Percentiles rank a stretch among this genome's conserved stretches.
These are phyloP conservation scores for Brenthis hecate DNA, from an alignment of 2,888 invertebrate genomes.

Conservation along the genomic window DNA sequence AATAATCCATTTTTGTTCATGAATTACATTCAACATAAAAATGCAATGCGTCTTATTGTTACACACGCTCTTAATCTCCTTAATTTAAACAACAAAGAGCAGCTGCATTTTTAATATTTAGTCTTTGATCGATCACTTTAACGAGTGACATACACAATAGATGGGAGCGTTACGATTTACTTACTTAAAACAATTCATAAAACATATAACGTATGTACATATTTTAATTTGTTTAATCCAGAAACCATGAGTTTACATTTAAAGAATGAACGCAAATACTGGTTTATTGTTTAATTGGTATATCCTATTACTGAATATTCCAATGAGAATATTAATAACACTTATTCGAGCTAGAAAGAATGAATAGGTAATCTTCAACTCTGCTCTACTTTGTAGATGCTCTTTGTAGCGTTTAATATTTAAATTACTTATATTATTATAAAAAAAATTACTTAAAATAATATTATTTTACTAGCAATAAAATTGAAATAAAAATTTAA, in stretches of 20 bases:
- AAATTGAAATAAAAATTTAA: slow-evolving; percentile 3
- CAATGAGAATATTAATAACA: too few relatives aligned
- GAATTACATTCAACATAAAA: not conserved
- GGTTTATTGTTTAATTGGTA: too few relatives aligned
- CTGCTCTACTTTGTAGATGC: too few relatives aligned
- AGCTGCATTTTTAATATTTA: slow-evolving; percentile 22
- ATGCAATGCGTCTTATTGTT: not conserved
- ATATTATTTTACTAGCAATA: not conserved
- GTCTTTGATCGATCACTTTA: slow-evolving; percentile 21
- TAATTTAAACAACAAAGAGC: slow-evolving; percentile 20
- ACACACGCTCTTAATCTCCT: slow-evolving; percentile 16
- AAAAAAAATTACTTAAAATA: not conserved
- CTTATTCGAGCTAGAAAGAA: too few relatives aligned
- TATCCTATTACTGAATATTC: too few relatives aligned
- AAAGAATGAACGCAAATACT: too few relatives aligned
- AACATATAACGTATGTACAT: not conserved
- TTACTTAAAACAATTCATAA: not conserved
- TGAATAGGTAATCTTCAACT: too few relatives aligned
- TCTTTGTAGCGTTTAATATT: too few relatives aligned
- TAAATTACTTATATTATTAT: not conserved
- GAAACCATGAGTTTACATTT: too few relatives aligned
- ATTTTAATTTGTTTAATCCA: not conserved
- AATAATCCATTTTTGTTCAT: not conserved
- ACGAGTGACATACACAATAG: slow-evolving; percentile 12
- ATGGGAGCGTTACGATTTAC: slow-evolving; percentile 6